phyloP scores from a whole-genome alignment of 2,797 vertebrate species.

The Alauda arvensis region DNA sequence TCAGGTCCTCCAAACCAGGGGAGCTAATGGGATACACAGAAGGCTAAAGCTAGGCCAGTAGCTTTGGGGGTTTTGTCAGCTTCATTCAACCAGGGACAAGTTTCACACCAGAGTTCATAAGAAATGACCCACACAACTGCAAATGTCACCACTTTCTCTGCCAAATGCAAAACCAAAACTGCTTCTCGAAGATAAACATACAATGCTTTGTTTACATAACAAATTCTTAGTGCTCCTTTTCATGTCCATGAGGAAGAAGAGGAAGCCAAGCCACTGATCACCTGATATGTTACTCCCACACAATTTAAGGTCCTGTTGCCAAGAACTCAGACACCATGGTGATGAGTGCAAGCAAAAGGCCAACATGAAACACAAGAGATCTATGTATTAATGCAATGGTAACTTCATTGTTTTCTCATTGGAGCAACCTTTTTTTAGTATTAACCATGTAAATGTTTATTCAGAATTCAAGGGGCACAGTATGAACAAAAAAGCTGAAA shows the following conservation, averaged over 20 bases:
- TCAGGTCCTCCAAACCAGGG: neutral
- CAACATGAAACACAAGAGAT: neutral
- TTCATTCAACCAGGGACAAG: neutral
- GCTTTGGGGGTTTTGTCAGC: neutral
- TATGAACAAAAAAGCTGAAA: neutral
- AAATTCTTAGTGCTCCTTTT: neutral
- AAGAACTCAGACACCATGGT: neutral
- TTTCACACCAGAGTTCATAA: neutral
- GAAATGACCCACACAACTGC: neutral
- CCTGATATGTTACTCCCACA: neutral
- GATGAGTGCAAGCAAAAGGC: neutral
- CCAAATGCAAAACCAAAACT: neutral
- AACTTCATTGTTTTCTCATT: neutral
- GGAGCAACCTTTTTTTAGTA: neutral
- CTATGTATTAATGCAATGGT: neutral
- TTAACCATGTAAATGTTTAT: neutral
- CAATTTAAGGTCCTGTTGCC: neutral
- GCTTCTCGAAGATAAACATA: neutral
- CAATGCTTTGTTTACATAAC: neutral
- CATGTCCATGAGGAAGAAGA: neutral
- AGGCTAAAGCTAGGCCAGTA: neutral
- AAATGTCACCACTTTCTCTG: neutral
- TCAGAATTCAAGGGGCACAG: neutral
- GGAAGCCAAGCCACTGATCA: neutral
- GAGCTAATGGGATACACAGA: conserved; percentile 5